phyloP scores from a whole-genome alignment of 2,113 vertebrate species.

The Notechis scutatus region DNA sequence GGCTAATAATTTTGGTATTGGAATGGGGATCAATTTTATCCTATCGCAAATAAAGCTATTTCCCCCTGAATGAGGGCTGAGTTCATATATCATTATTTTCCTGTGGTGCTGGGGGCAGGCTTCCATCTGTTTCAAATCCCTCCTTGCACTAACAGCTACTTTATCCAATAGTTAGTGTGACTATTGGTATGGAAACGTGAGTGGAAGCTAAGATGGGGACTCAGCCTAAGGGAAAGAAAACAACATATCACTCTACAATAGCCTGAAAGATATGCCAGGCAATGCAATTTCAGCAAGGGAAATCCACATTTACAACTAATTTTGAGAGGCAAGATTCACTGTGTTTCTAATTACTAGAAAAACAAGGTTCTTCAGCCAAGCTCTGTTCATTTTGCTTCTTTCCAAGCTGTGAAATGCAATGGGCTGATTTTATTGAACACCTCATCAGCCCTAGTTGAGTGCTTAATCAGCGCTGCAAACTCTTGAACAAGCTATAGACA shows the following conservation, averaged over 20 bases:
- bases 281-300: constrained; percentile 30
- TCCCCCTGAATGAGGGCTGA: too few species aligned
- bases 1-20: background rate
- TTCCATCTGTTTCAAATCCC: background rate
- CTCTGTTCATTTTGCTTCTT: constrained; percentile 45
- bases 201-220: background rate
- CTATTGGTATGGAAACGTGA: background rate
- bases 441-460: constrained; percentile 51
- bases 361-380: constrained; percentile 41
- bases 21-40: background rate
- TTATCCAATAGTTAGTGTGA: background rate
- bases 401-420: constrained; percentile 35
- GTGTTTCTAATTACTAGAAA: constrained; percentile 51
- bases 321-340: constrained; percentile 44
- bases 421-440: constrained; percentile 49
- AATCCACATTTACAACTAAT: constrained; percentile 43
- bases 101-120: constrained; percentile 28
- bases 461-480: constrained; percentile 40
- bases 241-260: background rate
- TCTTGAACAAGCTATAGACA: constrained; percentile 7
- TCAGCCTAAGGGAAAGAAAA: background rate
- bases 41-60: background rate
- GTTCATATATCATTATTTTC: too few species aligned
- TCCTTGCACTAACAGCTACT: background rate
- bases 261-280: background rate